Conservation (phyloP, 2,113 vertebrate species). For the Burhinus bistriatus region DNA sequence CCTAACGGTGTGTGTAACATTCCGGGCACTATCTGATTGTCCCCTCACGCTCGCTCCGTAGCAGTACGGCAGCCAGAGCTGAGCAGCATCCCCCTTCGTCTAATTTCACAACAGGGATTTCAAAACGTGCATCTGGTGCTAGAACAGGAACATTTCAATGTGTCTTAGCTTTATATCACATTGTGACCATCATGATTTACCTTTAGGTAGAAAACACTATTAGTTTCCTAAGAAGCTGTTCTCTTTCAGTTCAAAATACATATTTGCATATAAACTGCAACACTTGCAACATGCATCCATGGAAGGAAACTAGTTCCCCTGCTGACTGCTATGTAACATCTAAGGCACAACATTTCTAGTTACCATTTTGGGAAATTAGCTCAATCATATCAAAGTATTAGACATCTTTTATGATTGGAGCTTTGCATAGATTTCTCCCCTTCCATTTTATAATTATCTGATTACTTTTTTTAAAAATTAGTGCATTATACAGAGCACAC, state of each 20-base stretch:
- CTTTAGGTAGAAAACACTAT: background rate
- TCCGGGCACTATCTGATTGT: fast-evolving
- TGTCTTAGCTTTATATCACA: background rate
- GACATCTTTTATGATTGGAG: background rate
- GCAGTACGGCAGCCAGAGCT: background rate
- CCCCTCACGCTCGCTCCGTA: fast-evolving
- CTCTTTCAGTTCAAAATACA: background rate
- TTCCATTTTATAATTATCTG: slow-evolving; percentile 37
- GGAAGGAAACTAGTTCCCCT: background rate
- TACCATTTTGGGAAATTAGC: slow-evolving; percentile 1
- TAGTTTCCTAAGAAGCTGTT: background rate
- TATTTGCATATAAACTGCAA: background rate
- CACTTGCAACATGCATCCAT: background rate
- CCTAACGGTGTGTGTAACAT: fast-evolving
- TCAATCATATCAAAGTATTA: slow-evolving; percentile 3
- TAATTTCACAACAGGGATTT: background rate
- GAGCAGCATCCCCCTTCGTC: background rate
- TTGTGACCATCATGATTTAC: background rate
- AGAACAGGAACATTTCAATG: background rate
- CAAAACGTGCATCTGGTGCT: background rate
- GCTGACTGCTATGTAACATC: background rate
- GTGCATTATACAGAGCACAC: slow-evolving; percentile 1
- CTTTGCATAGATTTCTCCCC: background rate
- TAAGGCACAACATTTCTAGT: background rate
- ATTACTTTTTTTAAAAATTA: background rate